A percentile compares a stretch with the other conserved stretches of the same genome.
Evolutionary conservation across 2,797 vertebrate species (phyloP).

Genomic region (Mareca penelope): DNA sequence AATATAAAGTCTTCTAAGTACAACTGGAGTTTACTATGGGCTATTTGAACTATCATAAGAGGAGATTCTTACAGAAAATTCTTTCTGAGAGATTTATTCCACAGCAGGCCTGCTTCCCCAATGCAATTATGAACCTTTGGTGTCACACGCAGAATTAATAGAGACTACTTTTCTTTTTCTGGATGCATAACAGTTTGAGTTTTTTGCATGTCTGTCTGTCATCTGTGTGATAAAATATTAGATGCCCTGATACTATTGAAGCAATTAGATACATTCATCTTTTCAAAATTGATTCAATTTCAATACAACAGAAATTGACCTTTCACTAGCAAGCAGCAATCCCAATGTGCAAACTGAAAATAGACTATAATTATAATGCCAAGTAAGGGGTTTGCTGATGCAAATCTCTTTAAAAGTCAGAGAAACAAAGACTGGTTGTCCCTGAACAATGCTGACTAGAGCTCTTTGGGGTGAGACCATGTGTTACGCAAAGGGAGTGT

Average conservation of each 20-base stretch:
- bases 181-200: not conserved
- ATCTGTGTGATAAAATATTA: not conserved
- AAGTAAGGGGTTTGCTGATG: slow-evolving; percentile 23
- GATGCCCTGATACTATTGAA: not conserved
- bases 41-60: not conserved
- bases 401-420: not conserved
- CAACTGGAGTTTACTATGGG: not conserved
- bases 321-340: not conserved
- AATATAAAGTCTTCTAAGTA: not conserved
- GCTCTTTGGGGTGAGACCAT: not conserved
- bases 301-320: not conserved
- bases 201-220: not conserved
- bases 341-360: not conserved
- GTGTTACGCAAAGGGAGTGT: not conserved
- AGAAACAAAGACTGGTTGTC: not conserved
- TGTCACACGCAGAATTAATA: not conserved
- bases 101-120: not conserved
- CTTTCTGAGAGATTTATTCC: not conserved
- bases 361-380: not conserved
- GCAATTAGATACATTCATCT: not conserved
- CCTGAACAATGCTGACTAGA: not conserved
- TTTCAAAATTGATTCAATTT: not conserved
- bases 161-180: not conserved
- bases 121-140: not conserved
- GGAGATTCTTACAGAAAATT: not conserved